Evolutionary conservation across 2,888 invertebrate genomes (phyloP).

Genomic region (Tupiocoris notatus): DNA sequence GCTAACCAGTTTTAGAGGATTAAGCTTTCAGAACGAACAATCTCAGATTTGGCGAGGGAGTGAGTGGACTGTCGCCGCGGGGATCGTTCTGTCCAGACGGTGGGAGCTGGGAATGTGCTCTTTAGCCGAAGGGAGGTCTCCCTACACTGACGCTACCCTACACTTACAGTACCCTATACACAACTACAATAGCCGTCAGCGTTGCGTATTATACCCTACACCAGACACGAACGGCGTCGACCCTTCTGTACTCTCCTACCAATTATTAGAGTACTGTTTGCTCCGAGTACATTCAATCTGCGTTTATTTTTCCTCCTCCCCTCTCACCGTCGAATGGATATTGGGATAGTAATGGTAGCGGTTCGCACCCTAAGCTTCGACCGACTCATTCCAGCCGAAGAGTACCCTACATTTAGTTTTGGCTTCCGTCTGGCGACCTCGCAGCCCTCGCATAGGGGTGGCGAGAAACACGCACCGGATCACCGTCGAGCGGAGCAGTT

Average conservation of each 20-base stretch:
- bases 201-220: neutral
- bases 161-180: neutral
- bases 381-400: neutral
- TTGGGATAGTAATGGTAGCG: neutral
- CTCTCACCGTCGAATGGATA: neutral
- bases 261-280: neutral
- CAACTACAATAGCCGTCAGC: neutral
- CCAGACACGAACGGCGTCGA: neutral
- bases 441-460: neutral
- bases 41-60: neutral
- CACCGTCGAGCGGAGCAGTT: too few species aligned
- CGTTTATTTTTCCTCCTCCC: neutral
- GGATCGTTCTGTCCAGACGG: neutral
- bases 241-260: neutral
- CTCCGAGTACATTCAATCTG: neutral
- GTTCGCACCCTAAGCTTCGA: neutral
- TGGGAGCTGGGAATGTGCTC: neutral
- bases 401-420: neutral
- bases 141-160: neutral
- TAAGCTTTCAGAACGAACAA: neutral
- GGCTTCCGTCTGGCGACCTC: neutral
- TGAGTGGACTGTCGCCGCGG: neutral
- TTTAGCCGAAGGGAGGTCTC: neutral
- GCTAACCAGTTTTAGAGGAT: neutral
- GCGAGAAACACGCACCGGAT: neutral